Conservation (phyloP, 2,113 vertebrate genomes). For the Morone chrysops region DNA sequence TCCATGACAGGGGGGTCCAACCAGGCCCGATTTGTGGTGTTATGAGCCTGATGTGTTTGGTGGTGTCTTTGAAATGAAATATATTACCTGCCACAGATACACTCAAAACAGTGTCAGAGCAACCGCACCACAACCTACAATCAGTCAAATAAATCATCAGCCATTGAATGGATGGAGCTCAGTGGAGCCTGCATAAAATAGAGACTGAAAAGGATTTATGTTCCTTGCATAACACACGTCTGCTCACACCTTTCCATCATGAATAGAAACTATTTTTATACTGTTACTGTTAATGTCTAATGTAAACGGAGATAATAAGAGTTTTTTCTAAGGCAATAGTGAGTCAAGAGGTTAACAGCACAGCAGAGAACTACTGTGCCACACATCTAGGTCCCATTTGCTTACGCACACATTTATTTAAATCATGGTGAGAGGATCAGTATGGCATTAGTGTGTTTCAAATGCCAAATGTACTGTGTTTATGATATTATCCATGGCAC, state of each 20-base stretch:
- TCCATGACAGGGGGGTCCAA: constrained; percentile 29
- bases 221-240: background rate
- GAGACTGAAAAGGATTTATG: constrained; percentile 9
- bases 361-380: background rate
- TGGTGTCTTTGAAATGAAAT: constrained; percentile 46
- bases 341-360: too few relatives aligned
- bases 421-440: constrained; percentile 49
- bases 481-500: constrained; percentile 45
- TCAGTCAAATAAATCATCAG: constrained; percentile 10
- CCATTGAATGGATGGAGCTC: constrained; percentile 1
- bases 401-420: constrained; percentile 22
- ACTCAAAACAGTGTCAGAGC: constrained; percentile 9
- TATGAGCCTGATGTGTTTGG: constrained; percentile 19
- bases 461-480: constrained; percentile 38
- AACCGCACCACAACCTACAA: background rate
- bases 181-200: background rate
- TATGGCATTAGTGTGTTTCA: constrained; percentile 47
- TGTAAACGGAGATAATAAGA: constrained; percentile 13
- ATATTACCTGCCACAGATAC: constrained; percentile 19
- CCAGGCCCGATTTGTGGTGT: constrained; percentile 8
- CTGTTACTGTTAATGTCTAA: background rate
- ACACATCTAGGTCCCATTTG: constrained; percentile 9
- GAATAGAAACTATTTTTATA: background rate
- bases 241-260: background rate
- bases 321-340: too few relatives aligned